Evolutionary conservation across 1,140 invertebrate genomes (phyloP).

Genomic region (Pogonomyrmex barbatus): DNA sequence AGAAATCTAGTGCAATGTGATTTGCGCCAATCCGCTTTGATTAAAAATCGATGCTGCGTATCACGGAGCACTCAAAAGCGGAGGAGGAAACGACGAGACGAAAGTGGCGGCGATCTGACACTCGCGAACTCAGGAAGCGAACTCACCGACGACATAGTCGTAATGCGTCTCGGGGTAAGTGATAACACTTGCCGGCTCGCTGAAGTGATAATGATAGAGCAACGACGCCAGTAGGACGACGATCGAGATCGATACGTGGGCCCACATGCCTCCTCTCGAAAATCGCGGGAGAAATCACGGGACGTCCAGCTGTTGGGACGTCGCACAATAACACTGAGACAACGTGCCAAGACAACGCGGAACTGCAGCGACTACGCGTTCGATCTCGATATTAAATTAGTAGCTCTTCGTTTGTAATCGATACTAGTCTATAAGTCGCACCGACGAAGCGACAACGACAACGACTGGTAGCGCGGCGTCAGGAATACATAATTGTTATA

Average conservation of each 20-base stretch:
- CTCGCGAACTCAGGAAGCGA: slow-evolving; percentile 10
- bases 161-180: slow-evolving; percentile 78
- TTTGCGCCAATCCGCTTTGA: slow-evolving; percentile 38
- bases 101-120: not conserved
- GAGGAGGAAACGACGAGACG: not conserved
- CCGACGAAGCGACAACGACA: slow-evolving; percentile 29
- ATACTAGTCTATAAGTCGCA: slow-evolving; percentile 62
- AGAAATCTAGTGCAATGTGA: slow-evolving; percentile 15
- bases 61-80: not conserved
- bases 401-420: slow-evolving; percentile 69
- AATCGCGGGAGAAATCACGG: slow-evolving; percentile 46
- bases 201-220: slow-evolving; percentile 79
- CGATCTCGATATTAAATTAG: slow-evolving; percentile 85
- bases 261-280: slow-evolving; percentile 77
- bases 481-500: slow-evolving; percentile 21
- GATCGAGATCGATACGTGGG: slow-evolving; percentile 78
- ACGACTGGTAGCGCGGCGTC: not conserved
- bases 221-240: slow-evolving; percentile 78
- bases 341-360: slow-evolving; percentile 50
- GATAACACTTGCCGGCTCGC: slow-evolving; percentile 79
- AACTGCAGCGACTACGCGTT: slow-evolving; percentile 49
- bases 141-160: slow-evolving; percentile 84
- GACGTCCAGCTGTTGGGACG: slow-evolving; percentile 20
- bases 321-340: slow-evolving; percentile 43
- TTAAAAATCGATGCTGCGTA: slow-evolving; percentile 38